Conservation (phyloP, 2,888 invertebrate genomes). For the Hipparchia sbordonii region DNA sequence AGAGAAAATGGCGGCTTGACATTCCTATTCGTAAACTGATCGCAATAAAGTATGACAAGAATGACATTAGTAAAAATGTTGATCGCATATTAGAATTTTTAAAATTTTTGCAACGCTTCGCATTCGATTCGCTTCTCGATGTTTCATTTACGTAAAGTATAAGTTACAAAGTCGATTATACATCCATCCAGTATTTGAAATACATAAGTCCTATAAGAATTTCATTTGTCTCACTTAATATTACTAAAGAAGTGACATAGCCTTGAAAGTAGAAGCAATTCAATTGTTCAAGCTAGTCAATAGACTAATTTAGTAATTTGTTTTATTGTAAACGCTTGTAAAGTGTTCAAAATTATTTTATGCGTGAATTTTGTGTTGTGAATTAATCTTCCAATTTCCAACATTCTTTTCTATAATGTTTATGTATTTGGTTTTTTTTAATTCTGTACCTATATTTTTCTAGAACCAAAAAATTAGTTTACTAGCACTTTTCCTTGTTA, state of each 20-base stretch:
- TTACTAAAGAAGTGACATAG: neutral
- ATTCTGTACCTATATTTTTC: neutral
- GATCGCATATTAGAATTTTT: neutral
- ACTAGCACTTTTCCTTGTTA: neutral
- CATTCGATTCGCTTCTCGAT: neutral
- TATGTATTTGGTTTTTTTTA: neutral
- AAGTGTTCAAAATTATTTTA: slow-evolving; percentile 6
- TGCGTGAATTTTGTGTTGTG: neutral
- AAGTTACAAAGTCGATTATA: slow-evolving; percentile 1
- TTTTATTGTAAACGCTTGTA: slow-evolving; percentile 2
- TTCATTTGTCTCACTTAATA: neutral
- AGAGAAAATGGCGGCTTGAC: too few species aligned
- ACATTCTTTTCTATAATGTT: slow-evolving; percentile 6
- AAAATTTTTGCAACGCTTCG: neutral
- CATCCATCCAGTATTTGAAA: slow-evolving; percentile 14
- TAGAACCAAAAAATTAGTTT: neutral
- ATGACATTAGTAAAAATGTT: neutral
- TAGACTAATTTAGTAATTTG: slow-evolving; percentile 3
- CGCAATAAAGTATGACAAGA: too few species aligned
- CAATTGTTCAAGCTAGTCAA: slow-evolving; percentile 14
- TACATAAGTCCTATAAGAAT: neutral
- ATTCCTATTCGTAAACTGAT: neutral
- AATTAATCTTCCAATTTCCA: slow-evolving; percentile 5
- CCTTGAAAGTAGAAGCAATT: slow-evolving; percentile 2
- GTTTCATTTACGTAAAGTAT: neutral